A percentile compares a stretch with the other conserved stretches of the same genome.
Evolutionary conservation across 2,888 invertebrate genomes (phyloP).

Genomic region (Lasius platythorax): DNA sequence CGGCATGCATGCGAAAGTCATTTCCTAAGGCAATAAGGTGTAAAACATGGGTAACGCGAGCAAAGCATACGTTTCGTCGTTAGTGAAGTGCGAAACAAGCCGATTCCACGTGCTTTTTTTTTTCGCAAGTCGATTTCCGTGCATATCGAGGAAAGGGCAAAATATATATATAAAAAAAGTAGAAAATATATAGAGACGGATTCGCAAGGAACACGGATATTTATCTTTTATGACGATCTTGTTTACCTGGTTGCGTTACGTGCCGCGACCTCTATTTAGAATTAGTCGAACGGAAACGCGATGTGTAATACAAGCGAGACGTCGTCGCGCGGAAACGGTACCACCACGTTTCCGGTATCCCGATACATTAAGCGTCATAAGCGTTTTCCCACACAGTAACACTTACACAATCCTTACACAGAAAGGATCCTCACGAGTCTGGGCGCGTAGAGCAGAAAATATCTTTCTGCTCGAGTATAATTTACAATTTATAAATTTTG

Average conservation of each 20-base stretch:
- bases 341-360: slow-evolving; percentile 39
- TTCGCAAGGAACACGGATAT: neutral
- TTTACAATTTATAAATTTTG: slow-evolving; percentile 14
- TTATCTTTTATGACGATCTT: slow-evolving; percentile 46
- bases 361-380: slow-evolving; percentile 29
- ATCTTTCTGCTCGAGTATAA: neutral
- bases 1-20: slow-evolving; percentile 20
- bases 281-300: slow-evolving; percentile 68
- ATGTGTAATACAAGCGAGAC: slow-evolving; percentile 40
- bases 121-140: slow-evolving; percentile 29
- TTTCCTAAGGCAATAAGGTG: slow-evolving; percentile 18
- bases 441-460: neutral
- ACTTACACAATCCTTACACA: slow-evolving; percentile 18
- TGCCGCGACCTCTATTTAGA: slow-evolving; percentile 54
- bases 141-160: neutral
- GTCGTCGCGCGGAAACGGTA: slow-evolving; percentile 28
- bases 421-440: neutral
- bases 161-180: neutral
- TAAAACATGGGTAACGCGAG: slow-evolving; percentile 29
- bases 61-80: slow-evolving; percentile 31
- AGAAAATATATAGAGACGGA: neutral
- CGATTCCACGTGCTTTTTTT: slow-evolving; percentile 40
- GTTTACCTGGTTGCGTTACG: slow-evolving; percentile 11
- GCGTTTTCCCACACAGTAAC: slow-evolving; percentile 19
- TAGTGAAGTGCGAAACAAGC: slow-evolving; percentile 15